Conservation (phyloP, 2,113 vertebrate genomes). For the Forbesichthys papilliferus region DNA sequence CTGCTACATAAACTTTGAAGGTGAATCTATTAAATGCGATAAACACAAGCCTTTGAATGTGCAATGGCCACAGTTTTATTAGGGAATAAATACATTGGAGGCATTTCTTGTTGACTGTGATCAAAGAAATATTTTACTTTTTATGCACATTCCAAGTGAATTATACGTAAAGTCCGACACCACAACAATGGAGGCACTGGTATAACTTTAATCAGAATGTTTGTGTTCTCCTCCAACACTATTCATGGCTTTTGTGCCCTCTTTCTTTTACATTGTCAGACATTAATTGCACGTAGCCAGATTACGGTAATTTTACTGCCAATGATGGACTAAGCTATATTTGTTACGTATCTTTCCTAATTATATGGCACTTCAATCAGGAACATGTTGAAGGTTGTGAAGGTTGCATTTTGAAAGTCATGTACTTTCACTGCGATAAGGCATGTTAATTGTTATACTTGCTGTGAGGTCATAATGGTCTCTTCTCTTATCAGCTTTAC, state of each 20-base stretch:
- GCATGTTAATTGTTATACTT: conserved; percentile 6
- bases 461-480: background rate
- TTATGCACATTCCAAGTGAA: conserved; percentile 14
- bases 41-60: conserved; percentile 23
- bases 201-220: no score
- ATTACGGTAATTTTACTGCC: background rate
- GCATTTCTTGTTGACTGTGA: conserved; percentile 14
- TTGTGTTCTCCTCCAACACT: no score
- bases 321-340: no score
- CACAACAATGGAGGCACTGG: background rate
- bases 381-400: background rate
- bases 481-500: conserved; percentile 20
- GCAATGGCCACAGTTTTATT: conserved; percentile 43
- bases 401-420: background rate
- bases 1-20: conserved; percentile 15
- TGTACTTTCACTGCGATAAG: background rate
- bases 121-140: conserved; percentile 22
- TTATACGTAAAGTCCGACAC: background rate
- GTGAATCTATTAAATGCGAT: conserved; percentile 38
- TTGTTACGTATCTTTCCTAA: no score
- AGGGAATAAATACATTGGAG: conserved; percentile 23
- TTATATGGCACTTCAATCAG: background rate
- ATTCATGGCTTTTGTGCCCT: no score
- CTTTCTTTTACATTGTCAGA: no score
- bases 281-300: background rate